Evolutionary conservation across 2,113 vertebrate species (phyloP).

Genomic region (Stegastes partitus): DNA sequence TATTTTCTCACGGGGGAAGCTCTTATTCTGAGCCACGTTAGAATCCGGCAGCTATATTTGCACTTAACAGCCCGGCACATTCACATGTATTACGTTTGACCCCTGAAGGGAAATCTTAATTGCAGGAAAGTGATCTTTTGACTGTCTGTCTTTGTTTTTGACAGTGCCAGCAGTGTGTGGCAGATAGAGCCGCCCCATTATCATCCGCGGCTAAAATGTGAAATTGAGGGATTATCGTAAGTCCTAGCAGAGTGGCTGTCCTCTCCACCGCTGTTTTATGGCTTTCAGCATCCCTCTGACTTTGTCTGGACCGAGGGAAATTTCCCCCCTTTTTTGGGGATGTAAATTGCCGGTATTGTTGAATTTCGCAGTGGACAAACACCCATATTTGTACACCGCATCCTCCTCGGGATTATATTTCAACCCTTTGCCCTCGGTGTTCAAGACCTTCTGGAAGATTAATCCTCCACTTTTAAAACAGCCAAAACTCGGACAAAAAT

Average conservation of each 20-base stretch:
- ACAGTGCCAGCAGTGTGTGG: conserved; percentile 52
- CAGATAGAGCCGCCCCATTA: conserved; percentile 52
- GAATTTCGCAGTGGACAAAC: background rate
- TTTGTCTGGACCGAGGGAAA: background rate
- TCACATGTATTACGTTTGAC: conserved; percentile 63
- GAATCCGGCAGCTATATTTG: conserved; percentile 3
- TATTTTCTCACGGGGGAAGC: conserved; percentile 58
- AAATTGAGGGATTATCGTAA: conserved; percentile 78
- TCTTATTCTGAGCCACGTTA: conserved; percentile 8
- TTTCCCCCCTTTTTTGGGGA: background rate
- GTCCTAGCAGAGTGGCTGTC: conserved; percentile 47
- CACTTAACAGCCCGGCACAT: conserved; percentile 9
- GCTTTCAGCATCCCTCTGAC: conserved; percentile 46
- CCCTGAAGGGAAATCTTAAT: conserved; percentile 68
- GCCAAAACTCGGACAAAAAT: conserved; percentile 36
- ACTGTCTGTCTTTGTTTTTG: conserved; percentile 60
- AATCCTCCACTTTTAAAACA: conserved; percentile 23
- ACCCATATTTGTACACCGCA: conserved; percentile 8
- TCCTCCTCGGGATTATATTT: background rate
- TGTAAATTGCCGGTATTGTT: background rate
- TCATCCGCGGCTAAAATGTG: conserved; percentile 54
- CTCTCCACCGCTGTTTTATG: conserved; percentile 47
- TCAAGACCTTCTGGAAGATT: conserved; percentile 1
- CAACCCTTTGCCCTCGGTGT: conserved; percentile 5
- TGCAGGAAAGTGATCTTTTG: conserved; percentile 67